A percentile compares a stretch with the other conserved stretches of the same genome.
Evolutionary conservation across 2,888 invertebrate species (phyloP).

Genomic region (Polydrusus cervinus): DNA sequence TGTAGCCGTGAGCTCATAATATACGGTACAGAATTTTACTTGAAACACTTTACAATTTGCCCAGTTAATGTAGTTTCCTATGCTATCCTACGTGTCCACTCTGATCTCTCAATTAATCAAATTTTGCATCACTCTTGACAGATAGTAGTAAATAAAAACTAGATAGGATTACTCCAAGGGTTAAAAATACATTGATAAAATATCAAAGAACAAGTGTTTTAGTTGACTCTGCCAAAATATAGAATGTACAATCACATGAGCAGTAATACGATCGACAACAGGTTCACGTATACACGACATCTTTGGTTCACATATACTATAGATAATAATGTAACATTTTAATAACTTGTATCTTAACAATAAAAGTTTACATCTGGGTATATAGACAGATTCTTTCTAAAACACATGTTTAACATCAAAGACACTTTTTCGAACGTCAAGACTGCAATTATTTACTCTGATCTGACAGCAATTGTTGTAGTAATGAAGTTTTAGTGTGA

Average conservation of each 20-base stretch:
- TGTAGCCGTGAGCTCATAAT: too few species aligned
- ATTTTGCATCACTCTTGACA: constrained; percentile 38
- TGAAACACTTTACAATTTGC: background rate
- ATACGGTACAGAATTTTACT: background rate
- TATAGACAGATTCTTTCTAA: constrained; percentile 54
- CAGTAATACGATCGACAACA: constrained; percentile 48
- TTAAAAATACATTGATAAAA: constrained; percentile 47
- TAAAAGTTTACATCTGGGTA: constrained; percentile 46
- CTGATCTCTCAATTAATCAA: constrained; percentile 18
- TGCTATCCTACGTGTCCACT: background rate
- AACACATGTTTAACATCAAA: constrained; percentile 53
- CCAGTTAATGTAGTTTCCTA: constrained; percentile 2
- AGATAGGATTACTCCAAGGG: constrained; percentile 44
- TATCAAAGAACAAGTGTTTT: constrained; percentile 53
- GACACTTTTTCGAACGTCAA: constrained; percentile 50
- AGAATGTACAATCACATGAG: constrained; percentile 50
- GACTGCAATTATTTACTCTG: constrained; percentile 72
- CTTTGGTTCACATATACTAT: constrained; percentile 55
- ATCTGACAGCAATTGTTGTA: constrained; percentile 90
- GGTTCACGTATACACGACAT: constrained; percentile 53
- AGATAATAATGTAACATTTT: constrained; percentile 49
- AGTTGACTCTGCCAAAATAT: constrained; percentile 52
- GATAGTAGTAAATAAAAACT: constrained; percentile 60
- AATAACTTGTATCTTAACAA: constrained; percentile 49
- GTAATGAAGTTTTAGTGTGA: constrained; percentile 82